Base-by-base conservation (phyloP, 2,888 invertebrate species). In the Lacanobia wlatinum region DNA sequence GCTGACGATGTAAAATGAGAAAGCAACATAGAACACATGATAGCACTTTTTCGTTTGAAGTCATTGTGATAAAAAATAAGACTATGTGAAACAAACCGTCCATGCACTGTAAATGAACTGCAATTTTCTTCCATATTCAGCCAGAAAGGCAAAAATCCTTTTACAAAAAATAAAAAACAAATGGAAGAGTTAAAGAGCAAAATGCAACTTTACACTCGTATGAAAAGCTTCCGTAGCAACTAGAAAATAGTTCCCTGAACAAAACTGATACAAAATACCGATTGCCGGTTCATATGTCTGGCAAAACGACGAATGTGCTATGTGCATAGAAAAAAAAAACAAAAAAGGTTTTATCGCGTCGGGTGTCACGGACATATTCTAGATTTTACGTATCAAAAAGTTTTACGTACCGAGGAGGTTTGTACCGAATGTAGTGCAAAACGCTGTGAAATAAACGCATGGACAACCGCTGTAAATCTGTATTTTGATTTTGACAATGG, bases 401-500 rank as follows among this genome's bases (percentile, higher is more conserved):
- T 68, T 76, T 76, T 63, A 75, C 53, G 53, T 59, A 66, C 43
- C 58, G 58, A 62, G 68, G 38, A 60, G 43, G 21, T 73, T 83
- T 48, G 34, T 60, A 14, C 62, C 18, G 65, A 83, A 68, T 83
- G 58, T 43, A 64, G 64, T 66, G 55, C 28, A 59, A 76, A 83
- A 83, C 55, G 34, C 76, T 63, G 76, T 63, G 74, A 75, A 81
- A 80, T 80, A 80, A 68, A 80, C 60, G 83, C 67, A 55, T 59
- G 70, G 14, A n/a, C 34, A 10, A 34, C 23, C 60, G 14, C 43
- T 28, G 76, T 60, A 55, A 70, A 78, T 65, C 64, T 64, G 65
- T 66, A 48, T 80, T 80, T 80, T 69, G 83, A 74, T 80, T 80
- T 83, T 73, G 80, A 70, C 74, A 69, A 83, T 63, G 48, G 83